Conservation (phyloP, 2,113 vertebrate genomes). For the Nansenia antarctica region DNA sequence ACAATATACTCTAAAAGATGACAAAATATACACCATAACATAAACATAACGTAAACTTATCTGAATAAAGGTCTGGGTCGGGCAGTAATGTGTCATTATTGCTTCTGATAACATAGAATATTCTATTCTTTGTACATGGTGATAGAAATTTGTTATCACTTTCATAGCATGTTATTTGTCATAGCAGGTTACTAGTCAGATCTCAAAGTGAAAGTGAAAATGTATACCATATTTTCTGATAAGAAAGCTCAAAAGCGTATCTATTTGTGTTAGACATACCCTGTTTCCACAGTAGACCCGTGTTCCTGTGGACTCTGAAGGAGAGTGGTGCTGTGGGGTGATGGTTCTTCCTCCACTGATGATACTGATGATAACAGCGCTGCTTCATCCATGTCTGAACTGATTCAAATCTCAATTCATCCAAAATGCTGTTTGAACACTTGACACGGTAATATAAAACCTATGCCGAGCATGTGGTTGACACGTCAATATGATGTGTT, state of each 20-base stretch:
- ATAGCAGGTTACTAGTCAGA: too few species aligned
- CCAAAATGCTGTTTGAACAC: background rate
- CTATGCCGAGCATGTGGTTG: background rate
- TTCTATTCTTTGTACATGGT: too few species aligned
- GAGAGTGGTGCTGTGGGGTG: slow-evolving; percentile 35
- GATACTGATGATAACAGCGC: slow-evolving; percentile 19
- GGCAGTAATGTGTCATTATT: too few species aligned
- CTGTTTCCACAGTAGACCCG: slow-evolving; percentile 38
- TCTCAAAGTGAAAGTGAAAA: too few species aligned
- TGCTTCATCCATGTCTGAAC: slow-evolving; percentile 62
- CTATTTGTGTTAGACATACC: slow-evolving; percentile 50
- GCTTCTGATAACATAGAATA: too few species aligned
- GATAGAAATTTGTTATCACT: too few species aligned
- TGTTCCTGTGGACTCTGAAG: slow-evolving; percentile 34
- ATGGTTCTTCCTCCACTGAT: slow-evolving; percentile 36
- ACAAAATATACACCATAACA: too few species aligned
- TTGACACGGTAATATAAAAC: background rate
- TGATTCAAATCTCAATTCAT: slow-evolving; percentile 6
- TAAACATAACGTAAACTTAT: too few species aligned
- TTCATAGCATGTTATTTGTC: too few species aligned
- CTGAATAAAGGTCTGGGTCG: too few species aligned
- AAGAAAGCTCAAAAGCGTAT: slow-evolving; percentile 13
- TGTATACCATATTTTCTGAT: too few species aligned
- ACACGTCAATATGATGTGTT: slow-evolving; percentile 42
- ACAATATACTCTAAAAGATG: too few species aligned